Base-by-base conservation (phyloP, 2,797 vertebrate genomes). In the Muscicapa striata region DNA sequence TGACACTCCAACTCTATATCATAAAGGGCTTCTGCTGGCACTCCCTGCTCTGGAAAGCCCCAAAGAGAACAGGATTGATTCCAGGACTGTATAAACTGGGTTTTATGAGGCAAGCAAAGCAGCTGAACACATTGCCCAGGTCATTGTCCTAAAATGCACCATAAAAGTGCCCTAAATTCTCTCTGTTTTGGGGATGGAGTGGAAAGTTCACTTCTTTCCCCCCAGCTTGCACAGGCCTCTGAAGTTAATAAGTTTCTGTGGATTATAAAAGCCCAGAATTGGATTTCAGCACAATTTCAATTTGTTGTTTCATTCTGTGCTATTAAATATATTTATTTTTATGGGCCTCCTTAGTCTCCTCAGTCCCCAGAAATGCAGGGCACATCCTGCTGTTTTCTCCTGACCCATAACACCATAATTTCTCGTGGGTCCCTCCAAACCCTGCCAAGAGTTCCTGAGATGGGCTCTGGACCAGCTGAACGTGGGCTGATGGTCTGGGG, bases 131-230 rank as follows among this genome's bases (percentile, higher is more conserved):
- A 81, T 51, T 87, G 84, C 64, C 81, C 81, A 83, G 57, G 90
- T 93, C 95, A 62, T 19, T 94, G 93, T 89, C 94, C 91, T 95
- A 87, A 91, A 93, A 84, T 11, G 36, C 66, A 81, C 55, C 79
- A 69, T 95, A 91, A 95, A 94, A 94, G 43, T 52, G 32, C 51
- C 84, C 73, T 93, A 91, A 93, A 87, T 93, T 91, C 62, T 80
- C 55, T 43, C 10, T 92, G 43, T 62, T 95, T 89, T 78, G 82
- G 48, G 46, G 58, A 62, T 41, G 58, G 54, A 83, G 75, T 30
- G 43, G 55, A 91, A 93, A 81, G 54, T 9, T 94, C 57, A 43
- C 49, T 80, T 61, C 75, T 78, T 43, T 32, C 15, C 20, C 49
- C 30, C 14, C n/a, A 72, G 38, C 38, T 89, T 32, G 21, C 54